phyloP scores from a whole-genome alignment of 1,140 invertebrate genomes.

The Meloidogyne floridensis region DNA sequence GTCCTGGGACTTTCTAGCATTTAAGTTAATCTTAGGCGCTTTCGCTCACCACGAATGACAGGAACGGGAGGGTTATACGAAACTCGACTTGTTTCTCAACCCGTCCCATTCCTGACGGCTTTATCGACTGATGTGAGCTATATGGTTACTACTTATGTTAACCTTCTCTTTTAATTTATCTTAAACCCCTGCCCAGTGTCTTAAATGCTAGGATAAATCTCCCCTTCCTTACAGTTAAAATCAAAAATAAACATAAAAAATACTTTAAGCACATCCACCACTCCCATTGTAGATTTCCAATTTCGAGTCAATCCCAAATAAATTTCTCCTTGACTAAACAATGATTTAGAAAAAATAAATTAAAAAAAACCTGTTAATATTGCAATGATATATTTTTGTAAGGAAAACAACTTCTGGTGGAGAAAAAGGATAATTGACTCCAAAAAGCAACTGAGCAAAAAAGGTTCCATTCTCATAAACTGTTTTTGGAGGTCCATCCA shows the following conservation, averaged over 20 bases:
- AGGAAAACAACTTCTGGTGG: constrained; percentile 41
- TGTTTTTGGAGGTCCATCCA: constrained; percentile 42
- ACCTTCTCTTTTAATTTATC: too few relatives aligned
- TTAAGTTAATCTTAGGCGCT: too few relatives aligned
- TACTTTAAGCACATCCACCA: constrained; percentile 25
- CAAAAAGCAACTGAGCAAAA: constrained; percentile 41
- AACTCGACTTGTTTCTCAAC: too few relatives aligned
- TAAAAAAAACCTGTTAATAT: constrained; percentile 44
- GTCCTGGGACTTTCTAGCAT: too few relatives aligned
- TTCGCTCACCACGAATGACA: too few relatives aligned
- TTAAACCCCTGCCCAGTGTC: too few relatives aligned
- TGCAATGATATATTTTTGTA: constrained; percentile 52
- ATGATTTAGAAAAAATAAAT: neutral
- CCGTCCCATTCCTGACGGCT: too few relatives aligned
- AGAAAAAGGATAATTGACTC: constrained; percentile 37
- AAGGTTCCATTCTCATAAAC: constrained; percentile 48
- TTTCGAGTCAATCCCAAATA: neutral
- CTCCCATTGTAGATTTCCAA: constrained; percentile 8
- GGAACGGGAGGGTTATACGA: too few relatives aligned
- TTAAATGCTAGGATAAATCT: too few relatives aligned
- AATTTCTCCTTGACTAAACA: constrained; percentile 18
- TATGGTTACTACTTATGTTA: too few relatives aligned
- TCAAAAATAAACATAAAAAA: neutral
- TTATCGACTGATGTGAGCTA: too few relatives aligned
- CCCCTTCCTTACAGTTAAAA: neutral